These are phyloP conservation scores for Apoda limacodes DNA, from an alignment of 2,888 invertebrate genomes.

Conservation along the genomic window DNA sequence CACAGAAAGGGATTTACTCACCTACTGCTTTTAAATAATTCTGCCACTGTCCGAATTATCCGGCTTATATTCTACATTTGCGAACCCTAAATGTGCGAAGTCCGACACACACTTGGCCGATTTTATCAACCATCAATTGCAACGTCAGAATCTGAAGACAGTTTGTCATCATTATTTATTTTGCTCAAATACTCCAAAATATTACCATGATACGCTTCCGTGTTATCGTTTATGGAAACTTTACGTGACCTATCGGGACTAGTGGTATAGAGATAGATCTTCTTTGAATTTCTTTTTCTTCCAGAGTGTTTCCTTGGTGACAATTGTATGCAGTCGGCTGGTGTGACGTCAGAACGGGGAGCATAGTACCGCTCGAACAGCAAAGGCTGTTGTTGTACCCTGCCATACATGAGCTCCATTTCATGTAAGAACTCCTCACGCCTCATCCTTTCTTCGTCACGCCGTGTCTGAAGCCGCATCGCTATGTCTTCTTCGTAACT, in stretches of 20 bases:
- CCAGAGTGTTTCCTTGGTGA: constrained; percentile 42
- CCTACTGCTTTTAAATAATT: no score
- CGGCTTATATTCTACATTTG: no score
- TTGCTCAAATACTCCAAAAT: constrained; percentile 45
- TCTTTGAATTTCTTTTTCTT: constrained; percentile 33
- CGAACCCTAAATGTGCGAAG: no score
- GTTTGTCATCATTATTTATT: constrained; percentile 42
- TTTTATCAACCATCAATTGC: constrained; percentile 32
- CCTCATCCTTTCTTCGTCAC: constrained; percentile 76
- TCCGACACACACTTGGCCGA: no score
- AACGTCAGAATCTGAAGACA: constrained; percentile 40
- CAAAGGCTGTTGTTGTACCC: constrained; percentile 77
- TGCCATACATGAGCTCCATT: constrained; percentile 79
- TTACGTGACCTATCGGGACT: constrained; percentile 44
- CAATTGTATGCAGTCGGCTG: constrained; percentile 38
- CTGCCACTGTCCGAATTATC: no score
- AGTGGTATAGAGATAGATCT: constrained; percentile 32
- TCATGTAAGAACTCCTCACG: constrained; percentile 76
- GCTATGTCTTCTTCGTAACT: constrained; percentile 76
- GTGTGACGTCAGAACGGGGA: constrained; percentile 47
- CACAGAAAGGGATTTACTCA: no score
- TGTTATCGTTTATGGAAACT: constrained; percentile 45
- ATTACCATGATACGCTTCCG: constrained; percentile 42
- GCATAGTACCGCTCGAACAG: constrained; percentile 78
- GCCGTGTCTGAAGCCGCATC: constrained; percentile 73